Evolutionary conservation across 2,797 vertebrate species (phyloP).

Genomic region (Halcyon chelicuti): DNA sequence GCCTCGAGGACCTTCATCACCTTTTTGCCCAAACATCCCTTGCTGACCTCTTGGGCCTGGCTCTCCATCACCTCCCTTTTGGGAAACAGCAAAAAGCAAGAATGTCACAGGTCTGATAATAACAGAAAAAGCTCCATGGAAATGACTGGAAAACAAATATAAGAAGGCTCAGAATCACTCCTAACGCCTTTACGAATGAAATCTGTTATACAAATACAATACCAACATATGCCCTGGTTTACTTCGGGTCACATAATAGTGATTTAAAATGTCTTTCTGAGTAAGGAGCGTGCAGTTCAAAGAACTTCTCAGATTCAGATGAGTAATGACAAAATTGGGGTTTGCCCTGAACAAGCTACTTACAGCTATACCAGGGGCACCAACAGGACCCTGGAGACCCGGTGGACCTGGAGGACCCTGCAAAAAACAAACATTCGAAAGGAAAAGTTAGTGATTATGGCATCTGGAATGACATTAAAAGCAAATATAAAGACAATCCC

Average conservation of each 20-base stretch:
- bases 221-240: background rate
- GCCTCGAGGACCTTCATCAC: conserved; percentile 95
- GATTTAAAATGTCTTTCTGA: background rate
- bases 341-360: conserved; percentile 69
- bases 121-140: background rate
- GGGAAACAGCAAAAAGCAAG: background rate
- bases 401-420: conserved; percentile 96
- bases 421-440: conserved; percentile 1
- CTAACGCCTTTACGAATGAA: background rate
- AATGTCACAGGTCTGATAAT: background rate
- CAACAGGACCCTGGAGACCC: conserved; percentile 95
- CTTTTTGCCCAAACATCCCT: conserved; percentile 99
- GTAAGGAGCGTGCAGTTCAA: background rate
- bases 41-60: conserved; percentile 96
- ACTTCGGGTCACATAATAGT: background rate
- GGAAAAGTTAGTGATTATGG: background rate
- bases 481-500: background rate
- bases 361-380: conserved; percentile 97
- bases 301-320: background rate
- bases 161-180: background rate
- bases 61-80: conserved; percentile 94
- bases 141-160: background rate
- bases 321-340: background rate
- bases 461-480: background rate
- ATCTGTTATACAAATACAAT: background rate